These are phyloP conservation scores for Echinops telfairi DNA, from an alignment of 2,113 vertebrate genomes.

Conservation along the genomic window DNA sequence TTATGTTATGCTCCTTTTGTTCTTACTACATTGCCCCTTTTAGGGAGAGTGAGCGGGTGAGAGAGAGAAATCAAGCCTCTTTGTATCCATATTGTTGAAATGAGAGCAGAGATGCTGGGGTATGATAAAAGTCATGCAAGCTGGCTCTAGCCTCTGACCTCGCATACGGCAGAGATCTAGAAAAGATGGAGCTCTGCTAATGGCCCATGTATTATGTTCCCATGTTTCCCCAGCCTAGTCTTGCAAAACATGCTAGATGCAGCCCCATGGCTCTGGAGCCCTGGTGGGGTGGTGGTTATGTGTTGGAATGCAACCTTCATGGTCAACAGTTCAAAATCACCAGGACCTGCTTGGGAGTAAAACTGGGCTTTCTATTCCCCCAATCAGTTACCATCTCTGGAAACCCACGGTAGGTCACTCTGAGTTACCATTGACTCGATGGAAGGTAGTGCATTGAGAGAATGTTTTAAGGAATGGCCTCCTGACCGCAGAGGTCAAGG, in stretches of 20 bases:
- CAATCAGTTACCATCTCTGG: too few species aligned
- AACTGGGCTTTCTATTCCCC: too few species aligned
- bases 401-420: too few species aligned
- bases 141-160: background rate
- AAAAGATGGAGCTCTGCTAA: background rate
- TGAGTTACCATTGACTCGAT: too few species aligned
- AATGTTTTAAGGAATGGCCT: background rate
- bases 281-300: too few species aligned
- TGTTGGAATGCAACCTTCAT: too few species aligned
- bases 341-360: too few species aligned
- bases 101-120: background rate
- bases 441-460: too few species aligned
- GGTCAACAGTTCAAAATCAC: too few species aligned
- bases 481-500: background rate
- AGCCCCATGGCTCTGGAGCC: background rate
- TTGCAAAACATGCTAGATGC: background rate
- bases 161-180: too few species aligned
- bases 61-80: background rate
- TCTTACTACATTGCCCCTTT: background rate
- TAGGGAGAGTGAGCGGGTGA: rapidly evolving
- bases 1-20: background rate
- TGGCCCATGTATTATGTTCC: background rate
- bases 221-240: background rate
- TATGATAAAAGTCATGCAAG: background rate
- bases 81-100: background rate